A percentile compares a stretch with the other conserved stretches of the same genome.
Evolutionary conservation across 2,888 invertebrate species (phyloP).

Genomic region (Ceramica pisi): DNA sequence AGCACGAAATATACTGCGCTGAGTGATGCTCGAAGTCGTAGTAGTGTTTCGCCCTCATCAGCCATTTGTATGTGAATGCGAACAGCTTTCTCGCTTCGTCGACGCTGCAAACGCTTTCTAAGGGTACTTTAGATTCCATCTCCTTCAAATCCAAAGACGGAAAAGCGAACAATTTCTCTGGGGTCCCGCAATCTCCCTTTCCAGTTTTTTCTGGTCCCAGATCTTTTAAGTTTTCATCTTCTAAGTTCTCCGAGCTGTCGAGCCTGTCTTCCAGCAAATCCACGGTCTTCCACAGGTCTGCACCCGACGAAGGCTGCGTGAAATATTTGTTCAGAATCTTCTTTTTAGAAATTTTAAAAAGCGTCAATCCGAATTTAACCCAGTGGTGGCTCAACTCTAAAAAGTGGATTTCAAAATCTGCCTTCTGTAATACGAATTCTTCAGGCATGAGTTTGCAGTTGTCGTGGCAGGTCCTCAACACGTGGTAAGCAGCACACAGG

Average conservation of each 20-base stretch:
- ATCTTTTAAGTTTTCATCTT: slow-evolving; percentile 83
- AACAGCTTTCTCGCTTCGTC: slow-evolving; percentile 90
- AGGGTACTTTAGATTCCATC: slow-evolving; percentile 81
- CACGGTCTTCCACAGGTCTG: slow-evolving; percentile 84
- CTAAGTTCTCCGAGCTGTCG: slow-evolving; percentile 70
- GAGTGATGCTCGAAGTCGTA: slow-evolving; percentile 91
- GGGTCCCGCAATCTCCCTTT: slow-evolving; percentile 76
- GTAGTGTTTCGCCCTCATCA: slow-evolving; percentile 90
- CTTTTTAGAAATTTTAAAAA: slow-evolving; percentile 91
- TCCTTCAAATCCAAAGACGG: slow-evolving; percentile 82
- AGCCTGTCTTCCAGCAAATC: slow-evolving; percentile 74
- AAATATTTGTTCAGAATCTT: slow-evolving; percentile 85
- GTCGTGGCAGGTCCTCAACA: slow-evolving; percentile 90
- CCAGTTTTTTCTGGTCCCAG: slow-evolving; percentile 79
- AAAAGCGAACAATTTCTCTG: slow-evolving; percentile 79
- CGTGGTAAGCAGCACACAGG: slow-evolving; percentile 91
- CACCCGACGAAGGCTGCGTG: slow-evolving; percentile 74
- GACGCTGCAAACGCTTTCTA: slow-evolving; percentile 75
- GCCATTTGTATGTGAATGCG: slow-evolving; percentile 90
- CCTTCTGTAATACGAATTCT: slow-evolving; percentile 83
- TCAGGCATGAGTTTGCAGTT: slow-evolving; percentile 87
- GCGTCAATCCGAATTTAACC: slow-evolving; percentile 91
- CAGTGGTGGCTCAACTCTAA: slow-evolving; percentile 91
- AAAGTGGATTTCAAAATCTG: slow-evolving; percentile 85
- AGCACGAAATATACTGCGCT: slow-evolving; percentile 91